phyloP scores from a whole-genome alignment of 2,797 vertebrate genomes.

The Pangasius mekongensis region DNA sequence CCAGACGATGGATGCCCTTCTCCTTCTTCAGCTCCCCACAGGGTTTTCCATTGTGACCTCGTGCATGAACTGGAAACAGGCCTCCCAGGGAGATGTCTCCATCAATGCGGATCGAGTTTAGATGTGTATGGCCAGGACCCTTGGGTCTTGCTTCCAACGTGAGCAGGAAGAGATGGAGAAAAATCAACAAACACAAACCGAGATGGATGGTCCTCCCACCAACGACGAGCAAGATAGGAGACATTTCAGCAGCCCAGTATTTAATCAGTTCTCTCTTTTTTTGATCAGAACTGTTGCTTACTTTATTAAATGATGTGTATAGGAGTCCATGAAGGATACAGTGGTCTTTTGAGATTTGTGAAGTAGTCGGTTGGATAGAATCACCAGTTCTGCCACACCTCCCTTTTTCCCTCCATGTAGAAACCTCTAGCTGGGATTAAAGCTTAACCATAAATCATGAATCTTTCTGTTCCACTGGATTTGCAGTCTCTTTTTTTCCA shows the following conservation, averaged over 20 bases:
- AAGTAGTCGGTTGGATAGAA: slow-evolving; percentile 39
- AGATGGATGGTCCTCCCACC: slow-evolving; percentile 55
- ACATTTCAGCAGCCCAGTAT: slow-evolving; percentile 65
- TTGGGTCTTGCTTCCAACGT: slow-evolving; percentile 84
- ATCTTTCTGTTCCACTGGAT: slow-evolving; percentile 70
- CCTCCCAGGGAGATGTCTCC: slow-evolving; percentile 96
- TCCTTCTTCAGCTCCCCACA: slow-evolving; percentile 98
- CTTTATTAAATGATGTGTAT: slow-evolving; percentile 33
- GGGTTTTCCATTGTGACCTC: slow-evolving; percentile 91
- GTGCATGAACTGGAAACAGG: slow-evolving; percentile 93
- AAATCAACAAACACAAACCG: slow-evolving; percentile 58
- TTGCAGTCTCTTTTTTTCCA: slow-evolving; percentile 69
- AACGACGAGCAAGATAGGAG: slow-evolving; percentile 58
- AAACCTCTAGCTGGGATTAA: slow-evolving; percentile 44
- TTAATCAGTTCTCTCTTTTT: slow-evolving; percentile 30
- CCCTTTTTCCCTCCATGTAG: slow-evolving; percentile 52
- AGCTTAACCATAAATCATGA: slow-evolving; percentile 38
- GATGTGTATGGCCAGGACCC: slow-evolving; percentile 87
- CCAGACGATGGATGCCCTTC: slow-evolving; percentile 94
- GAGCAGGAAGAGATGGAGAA: slow-evolving; percentile 68
- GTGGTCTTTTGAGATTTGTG: slow-evolving; percentile 40
- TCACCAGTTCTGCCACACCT: slow-evolving; percentile 57
- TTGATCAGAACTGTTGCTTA: slow-evolving; percentile 25
- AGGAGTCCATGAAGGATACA: slow-evolving; percentile 31
- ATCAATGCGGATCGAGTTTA: slow-evolving; percentile 97